A percentile compares a stretch with the other conserved stretches of the same genome.
Evolutionary conservation across 2,888 invertebrate genomes (phyloP).

Genomic region (Bellardia bayeri): DNA sequence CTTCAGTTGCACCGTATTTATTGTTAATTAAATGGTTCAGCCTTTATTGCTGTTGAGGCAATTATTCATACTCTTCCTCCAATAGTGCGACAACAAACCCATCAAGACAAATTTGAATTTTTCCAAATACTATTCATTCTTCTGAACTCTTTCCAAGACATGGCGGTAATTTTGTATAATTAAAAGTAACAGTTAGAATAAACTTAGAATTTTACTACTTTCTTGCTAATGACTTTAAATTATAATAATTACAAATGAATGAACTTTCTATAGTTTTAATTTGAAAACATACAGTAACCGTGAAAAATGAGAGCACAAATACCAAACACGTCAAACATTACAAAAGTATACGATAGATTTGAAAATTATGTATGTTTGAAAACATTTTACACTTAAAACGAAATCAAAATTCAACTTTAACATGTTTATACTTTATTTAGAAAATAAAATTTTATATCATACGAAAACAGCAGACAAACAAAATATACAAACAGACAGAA

Average conservation of each 20-base stretch:
- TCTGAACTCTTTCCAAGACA: background rate
- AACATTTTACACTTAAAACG: background rate
- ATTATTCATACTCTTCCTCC: too few species aligned
- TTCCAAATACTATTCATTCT: too few species aligned
- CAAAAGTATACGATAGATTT: background rate
- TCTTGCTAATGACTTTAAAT: background rate
- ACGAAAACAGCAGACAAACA: background rate
- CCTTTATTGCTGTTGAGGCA: too few species aligned
- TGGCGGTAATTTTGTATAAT: background rate
- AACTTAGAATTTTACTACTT: background rate
- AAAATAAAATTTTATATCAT: conserved; percentile 22
- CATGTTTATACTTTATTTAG: conserved; percentile 46
- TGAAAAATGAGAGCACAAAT: conserved; percentile 5
- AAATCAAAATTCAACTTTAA: conserved; percentile 9
- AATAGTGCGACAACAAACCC: too few species aligned
- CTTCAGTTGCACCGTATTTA: too few species aligned
- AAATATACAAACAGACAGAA: background rate
- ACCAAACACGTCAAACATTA: background rate
- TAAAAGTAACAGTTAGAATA: background rate
- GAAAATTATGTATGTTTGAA: background rate
- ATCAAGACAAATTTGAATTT: too few species aligned
- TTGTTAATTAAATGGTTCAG: too few species aligned
- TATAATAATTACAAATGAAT: conserved; percentile 20
- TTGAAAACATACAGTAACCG: background rate
- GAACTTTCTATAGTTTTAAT: background rate